phyloP scores from a whole-genome alignment of 2,888 invertebrate species.

The Nemotelus pantherinus region DNA sequence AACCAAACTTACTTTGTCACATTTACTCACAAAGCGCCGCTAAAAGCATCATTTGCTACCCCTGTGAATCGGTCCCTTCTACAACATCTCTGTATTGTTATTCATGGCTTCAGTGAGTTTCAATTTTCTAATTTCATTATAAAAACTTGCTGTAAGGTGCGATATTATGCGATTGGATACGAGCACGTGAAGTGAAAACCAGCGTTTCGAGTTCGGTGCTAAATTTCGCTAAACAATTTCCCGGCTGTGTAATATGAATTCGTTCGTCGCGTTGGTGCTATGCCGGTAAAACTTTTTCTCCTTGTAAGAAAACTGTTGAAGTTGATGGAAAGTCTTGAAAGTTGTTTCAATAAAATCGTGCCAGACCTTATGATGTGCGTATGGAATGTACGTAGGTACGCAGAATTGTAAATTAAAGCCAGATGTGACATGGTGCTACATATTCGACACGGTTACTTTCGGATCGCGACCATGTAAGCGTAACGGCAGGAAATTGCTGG shows the following conservation, averaged over 20 bases:
- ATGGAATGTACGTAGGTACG: not conserved
- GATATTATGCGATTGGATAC: slow-evolving; percentile 19
- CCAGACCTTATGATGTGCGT: slow-evolving; percentile 9
- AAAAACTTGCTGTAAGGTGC: slow-evolving; percentile 37
- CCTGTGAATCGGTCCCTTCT: too few species aligned
- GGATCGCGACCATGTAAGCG: not conserved
- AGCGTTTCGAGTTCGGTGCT: not conserved
- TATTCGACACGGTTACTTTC: slow-evolving; percentile 9
- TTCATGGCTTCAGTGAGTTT: slow-evolving; percentile 39
- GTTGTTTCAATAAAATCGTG: slow-evolving; percentile 40
- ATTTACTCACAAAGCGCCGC: too few species aligned
- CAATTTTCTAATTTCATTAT: slow-evolving; percentile 45
- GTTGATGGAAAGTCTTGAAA: slow-evolving; percentile 44
- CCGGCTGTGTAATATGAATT: slow-evolving; percentile 34
- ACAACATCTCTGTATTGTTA: slow-evolving; percentile 11
- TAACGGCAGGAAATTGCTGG: not conserved
- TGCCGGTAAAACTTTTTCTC: slow-evolving; percentile 22
- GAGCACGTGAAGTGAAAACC: not conserved
- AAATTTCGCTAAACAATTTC: slow-evolving; percentile 25
- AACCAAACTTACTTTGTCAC: too few species aligned
- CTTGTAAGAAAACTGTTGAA: slow-evolving; percentile 39
- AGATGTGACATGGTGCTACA: slow-evolving; percentile 42
- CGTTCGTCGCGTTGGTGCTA: not conserved
- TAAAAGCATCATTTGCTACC: too few species aligned
- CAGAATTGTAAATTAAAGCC: slow-evolving; percentile 43